Evolutionary conservation across 1,140 invertebrate genomes (phyloP).

Genomic region (Oppia nitens): DNA sequence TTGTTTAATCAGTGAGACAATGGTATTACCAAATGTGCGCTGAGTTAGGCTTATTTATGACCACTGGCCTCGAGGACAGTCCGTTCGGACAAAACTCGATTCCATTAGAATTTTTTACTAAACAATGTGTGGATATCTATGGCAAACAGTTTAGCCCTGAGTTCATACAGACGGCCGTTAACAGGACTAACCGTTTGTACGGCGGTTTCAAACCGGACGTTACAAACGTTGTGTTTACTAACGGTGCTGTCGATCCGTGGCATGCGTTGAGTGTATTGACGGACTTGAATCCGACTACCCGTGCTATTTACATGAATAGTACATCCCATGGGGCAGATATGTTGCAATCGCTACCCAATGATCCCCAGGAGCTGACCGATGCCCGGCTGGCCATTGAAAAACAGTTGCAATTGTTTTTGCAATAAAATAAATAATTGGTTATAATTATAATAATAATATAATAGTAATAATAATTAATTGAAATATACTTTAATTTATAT

Average conservation of each 20-base stretch:
- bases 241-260: conserved; percentile 85
- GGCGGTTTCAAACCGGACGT: conserved; percentile 52
- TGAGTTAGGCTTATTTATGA: conserved; percentile 88
- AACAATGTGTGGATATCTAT: conserved; percentile 67
- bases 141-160: conserved; percentile 40
- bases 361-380: conserved; percentile 23
- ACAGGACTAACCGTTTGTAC: conserved; percentile 58
- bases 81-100: conserved; percentile 63
- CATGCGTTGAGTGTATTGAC: conserved; percentile 46
- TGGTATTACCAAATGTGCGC: conserved; percentile 89
- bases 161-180: conserved; percentile 41
- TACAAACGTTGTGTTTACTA: conserved; percentile 61
- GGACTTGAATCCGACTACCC: conserved; percentile 24
- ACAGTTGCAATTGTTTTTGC: neutral
- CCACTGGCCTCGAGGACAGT: conserved; percentile 49
- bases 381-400: conserved; percentile 21
- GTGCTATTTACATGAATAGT: conserved; percentile 26
- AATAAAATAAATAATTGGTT: no score
- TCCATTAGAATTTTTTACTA: conserved; percentile 53
- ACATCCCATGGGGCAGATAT: conserved; percentile 34
- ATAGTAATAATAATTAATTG: no score
- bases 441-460: no score
- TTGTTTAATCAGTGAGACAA: conserved; percentile 44
- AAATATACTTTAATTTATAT: no score
- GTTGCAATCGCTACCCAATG: conserved; percentile 26